Base-by-base conservation (phyloP, 2,888 invertebrate genomes). In the Yponomeuta evonymella region DNA sequence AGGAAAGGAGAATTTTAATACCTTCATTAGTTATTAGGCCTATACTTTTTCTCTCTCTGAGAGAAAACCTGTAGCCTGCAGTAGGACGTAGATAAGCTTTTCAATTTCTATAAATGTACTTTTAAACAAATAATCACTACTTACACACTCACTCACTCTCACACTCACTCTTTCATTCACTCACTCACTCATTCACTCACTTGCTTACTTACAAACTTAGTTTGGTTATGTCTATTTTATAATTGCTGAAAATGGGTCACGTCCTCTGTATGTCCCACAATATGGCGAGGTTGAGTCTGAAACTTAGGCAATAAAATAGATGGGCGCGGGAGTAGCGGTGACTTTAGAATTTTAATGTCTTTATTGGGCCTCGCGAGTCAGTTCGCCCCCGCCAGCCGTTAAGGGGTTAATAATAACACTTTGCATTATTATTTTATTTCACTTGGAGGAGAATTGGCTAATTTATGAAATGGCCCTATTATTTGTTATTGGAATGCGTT, bases 281-380 rank as follows among this genome's bases (percentile, higher is more conserved):
- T 15, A 8, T 15, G 51, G 51, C 23, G 1, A 51, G 51, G 0
- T 8, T 58, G 12, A 58, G 51, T 15, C 51, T 58, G 51, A 67
- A 69, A 69, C 69, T 69, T 69, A 12, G n/a, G 69, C 69, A 69
- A 69, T 69, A 69, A 69, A 69, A 69, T 69, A 48, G 69, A 69
- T 30, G 69, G 69, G 69, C 51, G 65, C 65, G 65, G 29, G 69
- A 29, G n/a, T 11, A 51, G 68, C n/a, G 29, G 71, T 70, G 75
- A 75, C 73, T 75, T 75, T 75, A 73, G 74, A 79, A 81, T 79
- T 81, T 78, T 80, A 81, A 82, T 78, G 75, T 77, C 79, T 83
- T 81, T 79, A 81, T 80, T 78, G 78, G 75, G 43, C 72, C 72
- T 72, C 71, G 36, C 71, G 70, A 75, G 74, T 75, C 76, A 75